Evolutionary conservation across 2,113 vertebrate species (phyloP), one percentile per base, ranked within the genome.

Genomic region (Setophaga coronata): DNA sequence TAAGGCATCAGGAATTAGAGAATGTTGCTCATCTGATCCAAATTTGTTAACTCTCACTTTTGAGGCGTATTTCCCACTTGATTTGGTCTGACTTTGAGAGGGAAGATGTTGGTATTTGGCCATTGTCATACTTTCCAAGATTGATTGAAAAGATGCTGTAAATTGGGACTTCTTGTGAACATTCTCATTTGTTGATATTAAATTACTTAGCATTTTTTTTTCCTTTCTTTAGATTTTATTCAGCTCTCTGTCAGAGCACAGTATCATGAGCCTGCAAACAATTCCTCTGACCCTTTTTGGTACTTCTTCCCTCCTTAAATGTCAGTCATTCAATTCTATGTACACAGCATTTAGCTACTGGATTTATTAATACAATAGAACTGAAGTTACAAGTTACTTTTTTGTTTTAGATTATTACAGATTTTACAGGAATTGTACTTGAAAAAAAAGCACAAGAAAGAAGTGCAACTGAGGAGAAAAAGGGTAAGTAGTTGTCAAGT

Each of bases 361-460:
- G 42, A 36, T 78, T 91, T 69, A 36, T 51, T 64, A 62, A 26
- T 62, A 18, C 10, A 48, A 19, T 53, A 16, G 54, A 89, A 40
- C 14, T 61, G 24, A 45, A 48, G 31, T 48, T 2, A 4, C 40
- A 2, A 69, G 33, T 78, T 83, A 54, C 48, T 81, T 8, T 3
- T 93, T 26, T 90, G 3, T 88, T 96, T 91, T 71, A 98, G 98
- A 95, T 98, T 72, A 98, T 98, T 97, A 98, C 98, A 24, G 98
- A 98, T 95, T 98, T 97, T 98, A 95, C 98, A 12, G 98, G 98
- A 93, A 98, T 98, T 80, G 97, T 97, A 6, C 94, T 98, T n/a
- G 97, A 98, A 90, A 98, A 98, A 65, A 96, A 80, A 56, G 36
- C 13, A 56, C 8, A 82, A 72, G 97, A 98, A 91, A 93, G 95